Evolutionary conservation across 2,888 invertebrate species (phyloP).

Genomic region (Germaria angustata): DNA sequence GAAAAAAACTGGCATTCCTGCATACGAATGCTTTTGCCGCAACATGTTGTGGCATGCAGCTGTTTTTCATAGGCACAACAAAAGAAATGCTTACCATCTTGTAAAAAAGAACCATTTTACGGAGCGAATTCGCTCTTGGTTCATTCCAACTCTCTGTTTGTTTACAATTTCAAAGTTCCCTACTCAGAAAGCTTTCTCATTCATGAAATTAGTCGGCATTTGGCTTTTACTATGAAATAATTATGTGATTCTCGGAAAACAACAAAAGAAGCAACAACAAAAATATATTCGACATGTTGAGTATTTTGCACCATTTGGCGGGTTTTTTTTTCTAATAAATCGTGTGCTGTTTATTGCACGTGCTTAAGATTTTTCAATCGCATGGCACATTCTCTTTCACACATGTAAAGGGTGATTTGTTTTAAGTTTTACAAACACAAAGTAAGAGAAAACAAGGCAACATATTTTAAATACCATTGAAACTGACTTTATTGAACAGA

Average conservation of each 20-base stretch:
- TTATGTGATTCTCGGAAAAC: background rate
- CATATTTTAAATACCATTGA: too few relatives aligned
- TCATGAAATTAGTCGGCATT: conserved; percentile 1
- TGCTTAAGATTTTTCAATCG: background rate
- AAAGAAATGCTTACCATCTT: background rate
- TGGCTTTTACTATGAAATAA: background rate
- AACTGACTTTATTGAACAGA: too few relatives aligned
- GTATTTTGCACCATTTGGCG: background rate
- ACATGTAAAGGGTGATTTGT: too few relatives aligned
- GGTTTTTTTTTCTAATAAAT: too few relatives aligned
- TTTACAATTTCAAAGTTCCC: background rate
- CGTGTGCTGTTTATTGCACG: background rate
- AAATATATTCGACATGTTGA: background rate
- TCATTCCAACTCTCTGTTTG: background rate
- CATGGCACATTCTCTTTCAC: too few relatives aligned
- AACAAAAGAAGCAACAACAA: background rate
- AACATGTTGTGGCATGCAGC: conserved; percentile 10
- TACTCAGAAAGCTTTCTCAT: conserved; percentile 40
- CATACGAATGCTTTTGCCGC: background rate
- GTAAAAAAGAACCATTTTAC: background rate
- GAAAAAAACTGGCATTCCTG: too few relatives aligned
- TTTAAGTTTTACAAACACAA: too few relatives aligned
- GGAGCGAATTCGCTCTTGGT: conserved; percentile 30
- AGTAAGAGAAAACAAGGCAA: too few relatives aligned
- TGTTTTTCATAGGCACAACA: background rate